Conservation (phyloP, 2,888 invertebrate species). For the Lasiommata megera region DNA sequence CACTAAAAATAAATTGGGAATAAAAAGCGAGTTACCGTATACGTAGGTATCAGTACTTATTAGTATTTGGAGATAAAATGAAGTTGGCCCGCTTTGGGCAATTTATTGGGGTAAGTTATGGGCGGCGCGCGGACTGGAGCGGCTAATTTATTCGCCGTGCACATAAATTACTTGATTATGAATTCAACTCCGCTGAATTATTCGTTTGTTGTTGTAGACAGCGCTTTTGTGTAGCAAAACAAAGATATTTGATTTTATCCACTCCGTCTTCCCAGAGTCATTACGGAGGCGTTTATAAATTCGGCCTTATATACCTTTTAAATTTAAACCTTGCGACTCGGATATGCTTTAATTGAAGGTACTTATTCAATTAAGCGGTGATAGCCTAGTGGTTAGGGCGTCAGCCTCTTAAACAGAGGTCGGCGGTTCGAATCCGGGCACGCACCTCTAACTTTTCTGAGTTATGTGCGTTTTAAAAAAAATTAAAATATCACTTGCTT, state of each 20-base stretch:
- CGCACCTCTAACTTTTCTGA: too few relatives aligned
- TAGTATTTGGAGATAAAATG: slow-evolving; percentile 81
- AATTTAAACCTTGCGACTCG: background rate
- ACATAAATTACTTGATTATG: slow-evolving; percentile 82
- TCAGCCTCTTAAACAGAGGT: too few relatives aligned
- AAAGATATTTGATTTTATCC: slow-evolving; percentile 69
- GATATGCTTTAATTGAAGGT: background rate
- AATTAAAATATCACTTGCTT: too few relatives aligned
- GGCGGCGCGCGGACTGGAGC: slow-evolving; percentile 76
- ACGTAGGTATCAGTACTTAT: slow-evolving; percentile 73
- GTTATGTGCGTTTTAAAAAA: too few relatives aligned
- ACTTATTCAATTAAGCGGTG: too few relatives aligned
- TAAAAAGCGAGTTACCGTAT: slow-evolving; percentile 57
- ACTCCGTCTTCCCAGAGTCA: slow-evolving; percentile 49
- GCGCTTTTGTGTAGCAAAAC: slow-evolving; percentile 72
- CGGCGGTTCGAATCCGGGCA: too few relatives aligned
- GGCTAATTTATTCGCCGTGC: slow-evolving; percentile 81
- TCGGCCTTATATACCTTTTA: slow-evolving; percentile 10
- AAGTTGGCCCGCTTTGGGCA: slow-evolving; percentile 80
- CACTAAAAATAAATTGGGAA: slow-evolving; percentile 58
- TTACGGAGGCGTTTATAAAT: slow-evolving; percentile 34
- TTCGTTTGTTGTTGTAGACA: slow-evolving; percentile 77
- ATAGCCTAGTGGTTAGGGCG: too few relatives aligned
- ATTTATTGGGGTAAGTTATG: slow-evolving; percentile 82
- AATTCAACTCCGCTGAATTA: slow-evolving; percentile 78